Conservation (phyloP, 2,888 invertebrate species). For the Lottia gigantea region DNA sequence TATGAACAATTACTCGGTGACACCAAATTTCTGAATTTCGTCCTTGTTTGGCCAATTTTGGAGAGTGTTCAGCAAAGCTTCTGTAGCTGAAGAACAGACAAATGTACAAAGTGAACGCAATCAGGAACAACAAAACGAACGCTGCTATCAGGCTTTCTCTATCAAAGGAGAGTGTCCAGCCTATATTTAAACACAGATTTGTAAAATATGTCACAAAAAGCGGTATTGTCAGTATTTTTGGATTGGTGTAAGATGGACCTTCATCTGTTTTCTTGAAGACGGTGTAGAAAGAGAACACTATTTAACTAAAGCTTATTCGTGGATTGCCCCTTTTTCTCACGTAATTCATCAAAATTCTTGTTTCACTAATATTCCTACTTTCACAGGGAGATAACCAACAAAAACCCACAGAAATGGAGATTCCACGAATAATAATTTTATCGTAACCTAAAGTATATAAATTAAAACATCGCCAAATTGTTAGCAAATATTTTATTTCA, state of each 20-base stretch:
- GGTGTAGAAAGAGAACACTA: constrained; percentile 51
- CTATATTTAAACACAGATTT: constrained; percentile 47
- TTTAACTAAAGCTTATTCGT: no score
- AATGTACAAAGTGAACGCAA: constrained; percentile 45
- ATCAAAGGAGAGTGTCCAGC: constrained; percentile 38
- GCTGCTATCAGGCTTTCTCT: neutral
- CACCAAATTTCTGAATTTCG: constrained; percentile 57
- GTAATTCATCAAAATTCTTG: no score
- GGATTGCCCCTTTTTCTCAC: no score
- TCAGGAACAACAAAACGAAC: constrained; percentile 34
- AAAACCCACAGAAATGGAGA: no score
- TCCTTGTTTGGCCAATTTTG: constrained; percentile 39
- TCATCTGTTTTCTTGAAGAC: constrained; percentile 49
- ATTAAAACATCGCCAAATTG: no score
- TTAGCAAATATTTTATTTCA: no score
- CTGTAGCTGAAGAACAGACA: constrained; percentile 45
- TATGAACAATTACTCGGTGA: constrained; percentile 56
- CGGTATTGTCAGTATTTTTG: constrained; percentile 46
- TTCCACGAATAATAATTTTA: no score
- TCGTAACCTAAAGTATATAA: no score
- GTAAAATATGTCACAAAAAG: constrained; percentile 45
- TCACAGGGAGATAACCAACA: no score
- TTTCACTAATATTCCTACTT: no score
- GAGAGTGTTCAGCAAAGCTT: constrained; percentile 39
- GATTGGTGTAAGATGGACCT: constrained; percentile 50